Evolutionary conservation across 2,797 vertebrate species (phyloP), one percentile per base, ranked within the genome.

Genomic region (Acanthis flammea): DNA sequence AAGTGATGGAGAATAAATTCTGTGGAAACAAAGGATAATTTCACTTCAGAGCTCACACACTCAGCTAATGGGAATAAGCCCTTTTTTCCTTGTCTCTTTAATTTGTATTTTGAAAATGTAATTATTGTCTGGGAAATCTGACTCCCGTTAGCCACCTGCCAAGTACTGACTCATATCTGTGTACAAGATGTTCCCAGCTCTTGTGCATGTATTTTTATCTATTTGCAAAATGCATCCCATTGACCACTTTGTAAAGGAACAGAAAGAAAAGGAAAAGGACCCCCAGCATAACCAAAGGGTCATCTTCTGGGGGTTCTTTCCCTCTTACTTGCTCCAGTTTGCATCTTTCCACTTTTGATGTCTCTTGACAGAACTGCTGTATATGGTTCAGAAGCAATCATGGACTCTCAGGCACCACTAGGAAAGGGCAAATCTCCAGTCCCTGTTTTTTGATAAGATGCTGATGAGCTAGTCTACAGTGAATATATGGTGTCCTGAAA

Each of bases 81-180:
- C 10, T 57, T 74, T 35, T 74, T 60, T 44, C 84, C 44, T 57
- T 71, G 55, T 63, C 23, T 67, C 73, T 90, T 84, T 63, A 93
- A 70, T 88, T 72, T 42, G n/a, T 88, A 54, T 82, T 94, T 92
- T 55, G 41, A 86, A 86, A 94, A 86, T 44, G 19, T 47, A 67
- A 50, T 94, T 92, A 62, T 95, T 93, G 86, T 88, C 88, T 95
- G 92, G 86, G 94, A 94, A 96, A 93, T 92, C 83, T 95, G 90
- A 96, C 70, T 94, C 62, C 55, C 3, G 5, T 61, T 62, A 84
- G 19, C 10, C 73, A 95, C 86, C 86, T 92, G 92, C 92, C 95
- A 96, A 96, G 62, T 35, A 55, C 41, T 90, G 95, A 95, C 86
- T 96, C 95, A 95, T 51, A 93, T 90, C 82, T 95, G 85, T 84